These are phyloP conservation scores for Caenorhabditis elegans DNA, from an alignment of 1,140 invertebrate species.

Conservation along the genomic window WBcel235 BX284605.5:4184501-4185000, in stretches of 20 bases:
- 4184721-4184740: not conserved
- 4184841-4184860: slow-evolving; percentile 1
- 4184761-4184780: not conserved
- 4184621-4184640: not conserved
- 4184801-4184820: not conserved
- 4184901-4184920: not conserved
- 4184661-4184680: not conserved
- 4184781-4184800: not conserved
- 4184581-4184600: not conserved
- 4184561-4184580: slow-evolving; percentile 8
- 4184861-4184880: not conserved
- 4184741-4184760: not conserved
- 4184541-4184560: slow-evolving; percentile 6
- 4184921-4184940: not conserved
- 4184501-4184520: not conserved
- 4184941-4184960: not conserved
- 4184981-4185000: slow-evolving; percentile 6
- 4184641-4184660: not conserved
- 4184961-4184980: not conserved
- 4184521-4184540: not conserved
- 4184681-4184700: not conserved
- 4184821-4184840: not conserved
- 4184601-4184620: not conserved
- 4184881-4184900: not conserved
- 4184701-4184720: not conserved